Evolutionary conservation across 1,140 invertebrate species (phyloP).

Genomic region (Hypsibius dujardini): DNA sequence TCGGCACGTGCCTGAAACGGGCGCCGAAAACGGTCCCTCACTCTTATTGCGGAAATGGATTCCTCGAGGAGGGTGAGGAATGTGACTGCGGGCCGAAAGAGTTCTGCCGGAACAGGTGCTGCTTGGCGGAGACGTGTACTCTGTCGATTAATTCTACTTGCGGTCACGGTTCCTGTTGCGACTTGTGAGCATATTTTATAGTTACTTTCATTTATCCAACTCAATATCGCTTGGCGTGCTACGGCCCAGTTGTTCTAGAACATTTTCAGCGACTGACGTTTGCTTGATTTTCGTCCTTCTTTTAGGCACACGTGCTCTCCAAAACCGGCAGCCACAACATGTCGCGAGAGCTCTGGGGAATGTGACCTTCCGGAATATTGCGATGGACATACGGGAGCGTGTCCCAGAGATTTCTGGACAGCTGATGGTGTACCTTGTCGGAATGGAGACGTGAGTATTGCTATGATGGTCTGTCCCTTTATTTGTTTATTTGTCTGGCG

Average conservation of each 20-base stretch:
- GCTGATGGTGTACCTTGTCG: conserved; percentile 68
- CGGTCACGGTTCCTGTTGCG: conserved; percentile 84
- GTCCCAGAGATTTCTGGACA: conserved; percentile 73
- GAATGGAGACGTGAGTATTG: conserved; percentile 42
- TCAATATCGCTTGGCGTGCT: too few species aligned
- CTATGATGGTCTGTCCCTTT: neutral
- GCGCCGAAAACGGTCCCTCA: conserved; percentile 42
- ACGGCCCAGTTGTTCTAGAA: too few species aligned
- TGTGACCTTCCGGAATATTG: conserved; percentile 94
- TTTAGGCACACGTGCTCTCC: conserved; percentile 44
- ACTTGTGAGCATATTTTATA: conserved; percentile 30
- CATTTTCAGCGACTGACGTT: too few species aligned
- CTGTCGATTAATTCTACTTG: conserved; percentile 70
- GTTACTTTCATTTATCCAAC: too few species aligned
- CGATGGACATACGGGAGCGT: conserved; percentile 75
- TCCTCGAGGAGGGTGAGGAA: conserved; percentile 81
- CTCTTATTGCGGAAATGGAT: conserved; percentile 85
- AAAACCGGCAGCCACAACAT: conserved; percentile 54
- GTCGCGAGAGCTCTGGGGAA: conserved; percentile 57
- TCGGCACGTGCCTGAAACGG: conserved; percentile 76
- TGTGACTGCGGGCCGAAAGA: conserved; percentile 61
- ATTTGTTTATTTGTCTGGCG: too few species aligned
- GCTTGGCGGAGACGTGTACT: conserved; percentile 68
- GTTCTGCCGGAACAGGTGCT: conserved; percentile 67
- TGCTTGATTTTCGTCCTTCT: too few species aligned